Conservation (phyloP, 2,113 vertebrate genomes). For the Puma concolor region DNA sequence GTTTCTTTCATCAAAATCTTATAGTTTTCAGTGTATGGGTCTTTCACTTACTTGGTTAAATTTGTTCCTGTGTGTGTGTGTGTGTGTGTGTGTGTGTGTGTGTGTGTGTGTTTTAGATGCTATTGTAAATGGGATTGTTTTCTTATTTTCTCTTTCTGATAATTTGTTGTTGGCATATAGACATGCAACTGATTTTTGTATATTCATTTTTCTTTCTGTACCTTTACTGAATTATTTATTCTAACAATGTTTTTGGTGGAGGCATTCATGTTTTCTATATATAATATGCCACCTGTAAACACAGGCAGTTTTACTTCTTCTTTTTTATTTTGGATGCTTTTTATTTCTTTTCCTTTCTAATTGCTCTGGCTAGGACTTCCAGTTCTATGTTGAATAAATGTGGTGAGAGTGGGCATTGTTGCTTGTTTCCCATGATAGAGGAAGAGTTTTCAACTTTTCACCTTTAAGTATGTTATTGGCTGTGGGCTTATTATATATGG, state of each 20-base stretch:
- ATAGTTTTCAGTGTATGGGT: neutral
- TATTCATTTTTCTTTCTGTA: neutral
- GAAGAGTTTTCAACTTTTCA: neutral
- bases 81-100: no score
- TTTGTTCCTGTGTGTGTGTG: neutral
- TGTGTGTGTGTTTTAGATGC: neutral
- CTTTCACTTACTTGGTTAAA: neutral
- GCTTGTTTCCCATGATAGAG: neutral
- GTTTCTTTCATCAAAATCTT: conserved; percentile 5
- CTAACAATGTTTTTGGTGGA: neutral
- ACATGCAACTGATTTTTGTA: neutral
- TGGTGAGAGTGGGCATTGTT: neutral
- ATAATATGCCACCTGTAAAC: neutral
- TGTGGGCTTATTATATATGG: neutral
- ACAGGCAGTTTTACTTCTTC: neutral
- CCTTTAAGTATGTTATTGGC: neutral
- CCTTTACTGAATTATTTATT: neutral
- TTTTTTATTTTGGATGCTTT: neutral
- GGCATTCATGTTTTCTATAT: neutral
- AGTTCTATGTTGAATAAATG: neutral
- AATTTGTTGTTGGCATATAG: neutral
- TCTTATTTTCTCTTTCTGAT: neutral
- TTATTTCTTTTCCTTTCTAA: conserved; percentile 27
- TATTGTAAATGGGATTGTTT: neutral
- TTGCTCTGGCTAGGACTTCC: neutral